These are phyloP conservation scores for Tragelaphus imberbis DNA, from an alignment of 2,113 vertebrate species.

Conservation along the genomic window DNA sequence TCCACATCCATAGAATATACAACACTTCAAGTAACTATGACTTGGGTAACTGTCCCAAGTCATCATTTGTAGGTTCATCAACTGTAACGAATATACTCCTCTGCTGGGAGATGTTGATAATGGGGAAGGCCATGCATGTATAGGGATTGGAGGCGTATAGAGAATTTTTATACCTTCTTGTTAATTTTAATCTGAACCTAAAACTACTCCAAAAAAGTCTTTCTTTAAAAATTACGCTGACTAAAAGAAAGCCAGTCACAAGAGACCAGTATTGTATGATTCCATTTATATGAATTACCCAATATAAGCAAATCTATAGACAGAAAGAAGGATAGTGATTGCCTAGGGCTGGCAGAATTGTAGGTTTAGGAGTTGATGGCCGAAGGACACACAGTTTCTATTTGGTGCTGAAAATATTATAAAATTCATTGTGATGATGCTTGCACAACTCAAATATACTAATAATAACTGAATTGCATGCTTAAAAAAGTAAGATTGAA, in stretches of 20 bases:
- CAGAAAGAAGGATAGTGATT: neutral
- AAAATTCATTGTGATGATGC: neutral
- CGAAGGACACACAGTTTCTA: neutral
- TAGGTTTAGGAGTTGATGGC: neutral
- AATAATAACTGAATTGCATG: neutral
- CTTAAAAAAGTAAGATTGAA: neutral
- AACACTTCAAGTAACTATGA: neutral
- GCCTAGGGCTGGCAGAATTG: neutral
- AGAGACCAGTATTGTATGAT: neutral
- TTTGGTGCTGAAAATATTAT: neutral
- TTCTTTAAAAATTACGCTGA: neutral
- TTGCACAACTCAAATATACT: neutral
- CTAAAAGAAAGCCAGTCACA: neutral
- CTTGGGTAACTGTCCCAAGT: neutral
- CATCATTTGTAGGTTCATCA: neutral
- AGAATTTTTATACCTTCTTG: neutral
- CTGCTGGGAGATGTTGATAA: neutral
- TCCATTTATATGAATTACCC: neutral
- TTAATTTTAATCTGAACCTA: neutral
- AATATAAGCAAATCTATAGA: neutral
- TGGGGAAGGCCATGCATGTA: neutral
- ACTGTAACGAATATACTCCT: neutral
- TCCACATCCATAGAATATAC: neutral
- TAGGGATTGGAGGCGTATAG: too few relatives aligned
- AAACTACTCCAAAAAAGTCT: neutral